A percentile compares a stretch with the other conserved stretches of the same genome.
These are phyloP conservation scores for Syrrhaptes paradoxus DNA, from an alignment of 2,113 vertebrate genomes.

Conservation along the genomic window DNA sequence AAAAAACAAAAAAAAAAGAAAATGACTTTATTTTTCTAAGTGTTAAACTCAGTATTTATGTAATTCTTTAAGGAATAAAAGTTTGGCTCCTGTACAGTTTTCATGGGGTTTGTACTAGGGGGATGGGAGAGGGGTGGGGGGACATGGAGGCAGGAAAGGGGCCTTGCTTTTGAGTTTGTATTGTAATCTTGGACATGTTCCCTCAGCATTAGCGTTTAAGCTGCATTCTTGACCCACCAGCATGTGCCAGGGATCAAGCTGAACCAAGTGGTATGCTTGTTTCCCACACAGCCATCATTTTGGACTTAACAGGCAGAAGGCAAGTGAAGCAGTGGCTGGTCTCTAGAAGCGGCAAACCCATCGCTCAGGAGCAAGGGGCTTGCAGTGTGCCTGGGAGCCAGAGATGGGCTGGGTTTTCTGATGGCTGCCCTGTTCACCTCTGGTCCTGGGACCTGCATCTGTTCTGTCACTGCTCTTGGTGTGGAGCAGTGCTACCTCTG, in stretches of 20 bases:
- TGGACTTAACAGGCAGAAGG: not conserved
- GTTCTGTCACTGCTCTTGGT: not conserved
- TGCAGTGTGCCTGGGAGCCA: not conserved
- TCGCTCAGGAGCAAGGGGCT: not conserved
- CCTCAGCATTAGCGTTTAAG: conserved; percentile 76
- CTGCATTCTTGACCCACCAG: conserved; percentile 32
- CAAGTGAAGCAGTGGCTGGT: not conserved
- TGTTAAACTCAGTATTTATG: conserved; percentile 90
- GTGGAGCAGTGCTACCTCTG: not conserved
- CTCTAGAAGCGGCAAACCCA: not conserved
- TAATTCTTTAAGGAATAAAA: conserved; percentile 83
- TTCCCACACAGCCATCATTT: not conserved
- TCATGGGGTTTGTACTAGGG: conserved; percentile 71
- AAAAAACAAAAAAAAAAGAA: conserved; percentile 70
- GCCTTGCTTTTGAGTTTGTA: conserved; percentile 71
- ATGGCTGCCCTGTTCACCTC: not conserved
- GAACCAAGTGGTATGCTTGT: not conserved
- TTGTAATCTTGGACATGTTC: conserved; percentile 67
- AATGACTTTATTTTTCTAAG: conserved; percentile 88
- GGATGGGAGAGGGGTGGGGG: conserved; percentile 46
- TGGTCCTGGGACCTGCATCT: not conserved
- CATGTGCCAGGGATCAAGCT: conserved; percentile 19
- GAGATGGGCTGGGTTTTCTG: not conserved
- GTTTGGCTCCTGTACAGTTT: conserved; percentile 76
- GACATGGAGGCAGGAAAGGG: conserved; percentile 60